Conservation (phyloP, 2,797 vertebrate species). For the Halcyon chelicuti region DNA sequence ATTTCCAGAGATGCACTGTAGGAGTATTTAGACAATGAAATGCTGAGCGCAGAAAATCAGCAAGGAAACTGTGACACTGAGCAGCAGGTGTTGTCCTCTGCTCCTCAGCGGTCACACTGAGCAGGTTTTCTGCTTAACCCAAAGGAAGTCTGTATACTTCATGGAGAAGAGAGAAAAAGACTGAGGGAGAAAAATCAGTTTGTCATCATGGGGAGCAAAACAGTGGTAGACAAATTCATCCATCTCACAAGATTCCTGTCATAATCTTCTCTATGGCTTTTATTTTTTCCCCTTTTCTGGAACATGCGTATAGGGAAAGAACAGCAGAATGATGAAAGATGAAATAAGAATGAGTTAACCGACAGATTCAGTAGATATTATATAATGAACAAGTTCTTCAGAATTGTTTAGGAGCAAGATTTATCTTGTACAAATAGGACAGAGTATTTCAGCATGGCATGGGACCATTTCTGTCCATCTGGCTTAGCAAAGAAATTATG, state of each 20-base stretch:
- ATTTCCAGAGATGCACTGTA: neutral
- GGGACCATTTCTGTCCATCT: slow-evolving; percentile 7
- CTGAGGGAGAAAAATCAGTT: neutral
- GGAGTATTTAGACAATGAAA: neutral
- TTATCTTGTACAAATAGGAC: neutral
- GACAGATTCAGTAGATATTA: neutral
- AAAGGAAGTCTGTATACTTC: neutral
- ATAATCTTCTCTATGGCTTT: neutral
- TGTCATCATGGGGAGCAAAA: neutral
- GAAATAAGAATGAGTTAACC: neutral
- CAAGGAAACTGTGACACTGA: neutral
- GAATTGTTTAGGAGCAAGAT: slow-evolving; percentile 5
- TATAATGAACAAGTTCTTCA: neutral
- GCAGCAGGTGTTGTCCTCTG: neutral
- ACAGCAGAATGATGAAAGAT: neutral
- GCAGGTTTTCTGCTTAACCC: neutral
- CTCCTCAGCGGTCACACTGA: neutral
- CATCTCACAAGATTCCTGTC: neutral
- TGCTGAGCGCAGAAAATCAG: neutral
- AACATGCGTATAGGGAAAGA: neutral
- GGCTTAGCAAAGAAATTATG: neutral
- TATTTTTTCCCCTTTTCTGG: neutral
- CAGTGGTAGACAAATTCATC: neutral
- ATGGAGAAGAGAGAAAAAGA: neutral
- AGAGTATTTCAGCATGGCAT: neutral